Conservation (phyloP, 2,797 vertebrate species). For the Coilia nasus region DNA sequence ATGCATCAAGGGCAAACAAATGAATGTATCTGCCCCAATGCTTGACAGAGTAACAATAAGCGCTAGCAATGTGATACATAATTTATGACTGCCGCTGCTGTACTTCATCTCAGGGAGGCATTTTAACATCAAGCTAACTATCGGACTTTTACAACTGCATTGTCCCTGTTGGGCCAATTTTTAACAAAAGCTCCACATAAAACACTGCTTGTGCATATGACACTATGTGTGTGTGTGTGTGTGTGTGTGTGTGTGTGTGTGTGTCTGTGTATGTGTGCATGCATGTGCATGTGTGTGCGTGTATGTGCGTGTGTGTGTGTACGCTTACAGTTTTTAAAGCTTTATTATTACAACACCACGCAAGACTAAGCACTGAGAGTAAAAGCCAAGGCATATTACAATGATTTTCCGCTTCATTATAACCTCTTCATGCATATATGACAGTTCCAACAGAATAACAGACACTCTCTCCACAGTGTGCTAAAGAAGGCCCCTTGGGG, state of each 20-base stretch:
- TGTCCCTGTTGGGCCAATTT: background rate
- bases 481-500: background rate
- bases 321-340: background rate
- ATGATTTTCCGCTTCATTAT: background rate
- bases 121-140: background rate
- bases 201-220: background rate
- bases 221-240: too few relatives aligned
- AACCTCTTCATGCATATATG: background rate
- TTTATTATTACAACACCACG: background rate
- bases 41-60: background rate
- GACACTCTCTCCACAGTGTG: background rate
- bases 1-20: background rate
- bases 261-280: background rate
- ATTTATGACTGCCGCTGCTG: background rate
- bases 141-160: background rate
- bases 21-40: background rate
- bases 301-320: background rate
- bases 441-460: background rate
- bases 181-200: background rate
- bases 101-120: background rate
- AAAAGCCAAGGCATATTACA: constrained; percentile 6
- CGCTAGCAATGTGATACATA: background rate
- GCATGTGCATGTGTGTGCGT: too few relatives aligned
- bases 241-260: too few relatives aligned
- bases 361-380: background rate